phyloP scores from a whole-genome alignment of 1,140 invertebrate genomes.

The Calycopis cecrops region DNA sequence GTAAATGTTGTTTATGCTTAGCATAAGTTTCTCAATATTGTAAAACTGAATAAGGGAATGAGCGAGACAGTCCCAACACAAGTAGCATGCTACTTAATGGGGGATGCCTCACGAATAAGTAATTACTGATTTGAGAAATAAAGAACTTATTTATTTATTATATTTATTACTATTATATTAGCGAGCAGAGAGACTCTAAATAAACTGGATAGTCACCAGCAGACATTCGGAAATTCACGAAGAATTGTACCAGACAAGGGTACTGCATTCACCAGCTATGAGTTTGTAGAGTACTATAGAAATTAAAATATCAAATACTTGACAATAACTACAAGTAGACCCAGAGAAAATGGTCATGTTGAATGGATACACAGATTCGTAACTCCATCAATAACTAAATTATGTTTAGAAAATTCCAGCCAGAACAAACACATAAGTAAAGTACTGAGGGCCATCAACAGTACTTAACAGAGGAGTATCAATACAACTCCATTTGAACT shows the following conservation, averaged over 20 bases:
- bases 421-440: conserved; percentile 19
- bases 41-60: no score
- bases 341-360: conserved; percentile 17
- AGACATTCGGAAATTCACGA: conserved; percentile 5
- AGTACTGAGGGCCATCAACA: conserved; percentile 19
- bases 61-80: no score
- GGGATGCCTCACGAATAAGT: no score
- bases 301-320: conserved; percentile 23
- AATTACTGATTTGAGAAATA: no score
- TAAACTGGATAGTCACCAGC: conserved; percentile 32
- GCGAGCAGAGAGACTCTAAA: conserved; percentile 35
- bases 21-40: no score
- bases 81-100: no score
- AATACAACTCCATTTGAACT: conserved; percentile 26
- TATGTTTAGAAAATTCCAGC: conserved; percentile 6
- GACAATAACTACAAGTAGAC: conserved; percentile 20
- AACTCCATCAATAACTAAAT: conserved; percentile 11
- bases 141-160: no score
- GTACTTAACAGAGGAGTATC: no score
- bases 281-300: conserved; percentile 16
- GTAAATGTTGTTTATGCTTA: no score
- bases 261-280: conserved; percentile 17
- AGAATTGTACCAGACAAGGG: conserved; percentile 18
- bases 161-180: no score
- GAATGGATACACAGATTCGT: conserved; percentile 13